Evolutionary conservation across 92 coral and sea anemone species (phyloP).

Genomic region (Porites lobata): DNA sequence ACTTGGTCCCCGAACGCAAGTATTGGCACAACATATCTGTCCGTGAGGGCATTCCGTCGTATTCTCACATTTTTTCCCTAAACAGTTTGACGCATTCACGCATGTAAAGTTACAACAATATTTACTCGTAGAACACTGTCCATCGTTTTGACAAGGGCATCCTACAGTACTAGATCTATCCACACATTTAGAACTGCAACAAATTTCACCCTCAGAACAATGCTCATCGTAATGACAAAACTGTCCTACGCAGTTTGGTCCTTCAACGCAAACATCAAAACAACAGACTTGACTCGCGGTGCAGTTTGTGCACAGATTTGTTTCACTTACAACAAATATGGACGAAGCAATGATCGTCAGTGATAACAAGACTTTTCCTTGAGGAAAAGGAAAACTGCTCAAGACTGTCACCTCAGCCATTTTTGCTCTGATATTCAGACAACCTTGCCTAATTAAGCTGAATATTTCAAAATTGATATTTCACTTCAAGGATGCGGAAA

Average conservation of each 20-base stretch:
- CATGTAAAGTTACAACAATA: neutral
- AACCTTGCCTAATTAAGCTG: neutral
- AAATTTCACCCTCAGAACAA: neutral
- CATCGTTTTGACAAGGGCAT: neutral
- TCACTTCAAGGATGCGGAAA: too few relatives aligned
- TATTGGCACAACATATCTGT: neutral
- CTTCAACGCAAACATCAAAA: neutral
- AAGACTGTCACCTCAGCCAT: neutral
- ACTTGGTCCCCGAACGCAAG: neutral
- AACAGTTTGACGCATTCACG: neutral
- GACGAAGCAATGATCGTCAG: neutral
- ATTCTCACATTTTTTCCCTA: neutral
- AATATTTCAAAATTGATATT: too few relatives aligned
- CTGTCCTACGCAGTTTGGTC: neutral
- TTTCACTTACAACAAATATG: neutral
- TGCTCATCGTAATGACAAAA: neutral
- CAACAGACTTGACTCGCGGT: neutral
- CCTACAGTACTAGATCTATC: neutral
- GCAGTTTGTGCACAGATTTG: neutral
- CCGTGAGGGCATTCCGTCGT: neutral
- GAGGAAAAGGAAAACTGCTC: neutral
- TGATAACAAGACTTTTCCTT: neutral
- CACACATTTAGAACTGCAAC: neutral
- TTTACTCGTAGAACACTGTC: neutral
- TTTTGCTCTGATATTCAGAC: neutral